A percentile compares a stretch with the other conserved stretches of the same genome.
These are phyloP conservation scores for Bolborhynchus lineola DNA, from an alignment of 2,113 vertebrate species.

Conservation along the genomic window DNA sequence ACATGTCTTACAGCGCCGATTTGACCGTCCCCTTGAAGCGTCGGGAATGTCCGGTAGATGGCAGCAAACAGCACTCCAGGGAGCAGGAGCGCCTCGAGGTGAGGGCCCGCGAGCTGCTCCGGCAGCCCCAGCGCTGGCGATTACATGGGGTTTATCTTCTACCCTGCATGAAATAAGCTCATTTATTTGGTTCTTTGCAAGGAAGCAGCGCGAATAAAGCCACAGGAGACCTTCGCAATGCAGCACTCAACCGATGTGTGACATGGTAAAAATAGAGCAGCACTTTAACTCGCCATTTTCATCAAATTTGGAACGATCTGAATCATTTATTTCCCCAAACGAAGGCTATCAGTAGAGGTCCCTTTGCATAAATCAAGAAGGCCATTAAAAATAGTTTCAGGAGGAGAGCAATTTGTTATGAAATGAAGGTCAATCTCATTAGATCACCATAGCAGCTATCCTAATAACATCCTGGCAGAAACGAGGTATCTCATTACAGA, in stretches of 20 bases:
- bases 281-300: not conserved
- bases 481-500: conserved; percentile 29
- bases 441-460: not conserved
- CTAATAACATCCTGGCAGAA: conserved; percentile 43
- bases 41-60: not conserved
- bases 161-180: not conserved
- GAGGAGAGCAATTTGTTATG: conserved; percentile 15
- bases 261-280: not conserved
- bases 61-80: conserved; percentile 10
- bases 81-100: not conserved
- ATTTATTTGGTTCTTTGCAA: not conserved
- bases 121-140: fast-evolving
- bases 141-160: not conserved
- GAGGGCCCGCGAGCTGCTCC: not conserved
- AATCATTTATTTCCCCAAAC: not conserved
- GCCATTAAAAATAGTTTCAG: conserved; percentile 41
- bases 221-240: not conserved
- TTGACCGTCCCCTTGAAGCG: not conserved
- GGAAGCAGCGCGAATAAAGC: not conserved
- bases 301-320: not conserved
- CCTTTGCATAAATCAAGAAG: not conserved
- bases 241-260: not conserved
- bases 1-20: not conserved
- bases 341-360: not conserved
- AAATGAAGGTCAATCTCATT: conserved; percentile 59